Percentiles rank a stretch among this genome's conserved stretches.
Conservation (phyloP, 2,888 invertebrate species). For the Pecten maximus region DNA sequence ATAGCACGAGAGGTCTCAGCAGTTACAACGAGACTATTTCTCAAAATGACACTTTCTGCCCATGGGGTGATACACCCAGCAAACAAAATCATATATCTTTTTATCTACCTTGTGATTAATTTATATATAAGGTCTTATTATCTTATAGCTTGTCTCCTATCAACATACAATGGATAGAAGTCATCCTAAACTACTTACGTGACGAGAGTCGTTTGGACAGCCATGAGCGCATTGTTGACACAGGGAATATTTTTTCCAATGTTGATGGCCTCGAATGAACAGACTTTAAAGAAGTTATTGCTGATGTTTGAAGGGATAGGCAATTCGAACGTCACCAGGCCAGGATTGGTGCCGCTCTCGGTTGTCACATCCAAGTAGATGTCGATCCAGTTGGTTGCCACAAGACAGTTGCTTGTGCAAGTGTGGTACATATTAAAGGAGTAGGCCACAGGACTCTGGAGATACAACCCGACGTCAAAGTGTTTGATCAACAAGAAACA, state of each 20-base stretch:
- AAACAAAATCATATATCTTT: too few species aligned
- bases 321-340: conserved; percentile 47
- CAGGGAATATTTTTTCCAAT: conserved; percentile 50
- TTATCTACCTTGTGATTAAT: too few species aligned
- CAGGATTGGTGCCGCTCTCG: conserved; percentile 49
- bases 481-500: neutral
- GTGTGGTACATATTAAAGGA: conserved; percentile 47
- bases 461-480: neutral
- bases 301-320: conserved; percentile 50
- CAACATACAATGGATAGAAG: too few species aligned
- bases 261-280: conserved; percentile 43
- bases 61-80: too few species aligned
- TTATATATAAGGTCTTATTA: too few species aligned
- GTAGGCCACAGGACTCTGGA: conserved; percentile 47
- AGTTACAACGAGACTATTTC: too few species aligned
- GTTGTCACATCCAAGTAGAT: conserved; percentile 47
- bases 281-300: conserved; percentile 46
- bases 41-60: too few species aligned
- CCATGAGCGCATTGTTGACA: neutral
- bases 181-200: too few species aligned
- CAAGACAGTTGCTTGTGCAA: conserved; percentile 42
- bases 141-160: too few species aligned
- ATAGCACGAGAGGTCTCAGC: too few species aligned
- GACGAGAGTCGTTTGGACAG: conserved; percentile 33
- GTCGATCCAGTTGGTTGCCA: conserved; percentile 44